A percentile compares a stretch with the other conserved stretches of the same genome.
phyloP scores from a whole-genome alignment of 2,888 invertebrate species.

The Amphipoea oculea region DNA sequence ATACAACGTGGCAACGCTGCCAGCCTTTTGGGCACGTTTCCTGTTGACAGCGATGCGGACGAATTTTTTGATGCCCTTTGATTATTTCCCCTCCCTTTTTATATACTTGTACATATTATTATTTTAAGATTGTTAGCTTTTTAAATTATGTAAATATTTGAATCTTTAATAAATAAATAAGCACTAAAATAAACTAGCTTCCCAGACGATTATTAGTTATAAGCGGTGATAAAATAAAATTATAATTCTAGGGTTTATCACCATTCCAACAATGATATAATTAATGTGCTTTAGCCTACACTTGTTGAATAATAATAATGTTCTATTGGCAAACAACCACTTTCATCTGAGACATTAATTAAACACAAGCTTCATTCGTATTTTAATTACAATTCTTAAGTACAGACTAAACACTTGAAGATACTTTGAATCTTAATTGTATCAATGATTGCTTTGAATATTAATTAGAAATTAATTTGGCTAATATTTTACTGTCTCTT shows the following conservation, averaged over 20 bases:
- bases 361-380: slow-evolving; percentile 21
- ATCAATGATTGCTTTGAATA: slow-evolving; percentile 12
- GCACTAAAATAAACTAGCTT: background rate
- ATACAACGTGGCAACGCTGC: no score
- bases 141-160: no score
- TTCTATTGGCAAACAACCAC: slow-evolving; percentile 1
- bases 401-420: slow-evolving; percentile 14
- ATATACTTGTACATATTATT: no score
- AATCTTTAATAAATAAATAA: no score
- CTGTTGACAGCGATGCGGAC: no score
- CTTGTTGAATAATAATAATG: background rate
- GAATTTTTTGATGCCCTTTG: no score
- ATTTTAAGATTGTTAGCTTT: no score
- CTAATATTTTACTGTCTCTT: background rate
- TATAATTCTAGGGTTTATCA: background rate
- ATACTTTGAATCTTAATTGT: slow-evolving; percentile 20
- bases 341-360: slow-evolving; percentile 17
- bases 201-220: background rate
- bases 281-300: background rate
- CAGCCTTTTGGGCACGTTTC: no score
- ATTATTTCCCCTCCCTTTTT: no score
- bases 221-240: background rate
- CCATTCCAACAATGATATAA: background rate
- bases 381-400: slow-evolving; percentile 43
- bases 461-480: background rate